A percentile compares a stretch with the other conserved stretches of the same genome.
These are phyloP conservation scores for Zosterops lateralis DNA, from an alignment of 2,113 vertebrate species.

Conservation along the genomic window DNA sequence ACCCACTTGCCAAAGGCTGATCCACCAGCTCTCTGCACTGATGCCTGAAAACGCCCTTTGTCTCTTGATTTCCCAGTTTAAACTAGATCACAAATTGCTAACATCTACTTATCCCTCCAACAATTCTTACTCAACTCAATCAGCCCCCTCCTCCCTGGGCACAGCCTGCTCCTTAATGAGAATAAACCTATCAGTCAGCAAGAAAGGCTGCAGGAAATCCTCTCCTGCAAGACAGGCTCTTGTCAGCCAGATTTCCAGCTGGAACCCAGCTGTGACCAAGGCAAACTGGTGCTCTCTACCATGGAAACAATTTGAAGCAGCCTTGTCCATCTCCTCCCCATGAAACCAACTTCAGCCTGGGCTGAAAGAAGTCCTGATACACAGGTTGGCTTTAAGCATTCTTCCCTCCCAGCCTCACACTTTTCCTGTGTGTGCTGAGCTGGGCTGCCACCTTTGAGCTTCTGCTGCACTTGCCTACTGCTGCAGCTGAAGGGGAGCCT, in stretches of 20 bases:
- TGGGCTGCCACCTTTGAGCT: not conserved
- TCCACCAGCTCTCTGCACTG: not conserved
- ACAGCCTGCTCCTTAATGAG: not conserved
- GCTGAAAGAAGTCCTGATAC: not conserved
- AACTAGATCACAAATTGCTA: not conserved
- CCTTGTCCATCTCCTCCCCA: not conserved
- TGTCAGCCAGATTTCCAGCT: not conserved
- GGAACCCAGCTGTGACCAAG: not conserved
- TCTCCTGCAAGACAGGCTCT: not conserved
- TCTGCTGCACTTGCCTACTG: not conserved
- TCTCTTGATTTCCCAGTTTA: not conserved
- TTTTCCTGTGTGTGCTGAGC: not conserved
- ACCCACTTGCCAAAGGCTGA: not conserved
- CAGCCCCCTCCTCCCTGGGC: not conserved
- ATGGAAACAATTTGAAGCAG: not conserved
- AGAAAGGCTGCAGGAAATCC: not conserved
- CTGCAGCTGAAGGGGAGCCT: not conserved
- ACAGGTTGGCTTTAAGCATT: not conserved
- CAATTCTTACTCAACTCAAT: not conserved
- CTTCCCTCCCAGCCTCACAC: no score
- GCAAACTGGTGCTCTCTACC: not conserved
- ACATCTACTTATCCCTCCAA: not conserved
- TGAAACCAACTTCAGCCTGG: not conserved
- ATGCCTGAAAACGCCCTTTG: not conserved
- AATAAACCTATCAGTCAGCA: not conserved